Base-by-base conservation (phyloP, 1,140 invertebrate genomes). In the Papilio helenus region DNA sequence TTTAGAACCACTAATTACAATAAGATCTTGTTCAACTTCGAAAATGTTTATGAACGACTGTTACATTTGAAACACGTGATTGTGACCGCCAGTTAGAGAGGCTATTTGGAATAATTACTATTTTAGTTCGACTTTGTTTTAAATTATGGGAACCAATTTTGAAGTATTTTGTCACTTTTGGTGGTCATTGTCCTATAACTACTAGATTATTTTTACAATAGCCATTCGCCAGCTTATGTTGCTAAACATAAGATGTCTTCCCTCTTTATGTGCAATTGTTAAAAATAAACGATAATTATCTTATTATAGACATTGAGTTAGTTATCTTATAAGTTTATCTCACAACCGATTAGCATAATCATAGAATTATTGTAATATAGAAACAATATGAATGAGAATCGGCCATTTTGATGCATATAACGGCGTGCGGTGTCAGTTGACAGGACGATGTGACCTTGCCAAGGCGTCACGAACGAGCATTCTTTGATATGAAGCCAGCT, bases 361-460 rank as follows among this genome's bases (percentile, higher is more conserved):
- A 61, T 39, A 39, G 42, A 77, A 76, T 58, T 39, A 23, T 44
- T 55, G 42, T 58, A 55, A 26, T 23, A 26, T 51, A n/a, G 55
- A 14, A 65, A 76, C 49, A 58, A 42, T 61, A 42, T 2, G 18
- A 39, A 18, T 18, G n/a, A 20, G 29, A 42, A 65, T 61, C 74
- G 18, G 46, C 81, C 79, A 84, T 86, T 86, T 72, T 83, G 80
- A 86, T 86, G 85, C 83, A 86, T 81, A 86, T 83, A 39, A 12
- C 44, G 74, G 80, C 84, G 65, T 77, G 76, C 1, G 76, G 44
- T 79, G 65, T 58, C 82, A 76, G 23, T 71, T 71, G n/a, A 65
- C 76, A 61, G 76, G 80, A 78, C 42, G 42, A 2, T 39, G 42
- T 79, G 84, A 81, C 84, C 82, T 83, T 82, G 80, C 39, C 26